Percentiles rank a stretch among this genome's conserved stretches.
Evolutionary conservation across 2,797 vertebrate genomes (phyloP).

Genomic region (Carcharodon carcharias): DNA sequence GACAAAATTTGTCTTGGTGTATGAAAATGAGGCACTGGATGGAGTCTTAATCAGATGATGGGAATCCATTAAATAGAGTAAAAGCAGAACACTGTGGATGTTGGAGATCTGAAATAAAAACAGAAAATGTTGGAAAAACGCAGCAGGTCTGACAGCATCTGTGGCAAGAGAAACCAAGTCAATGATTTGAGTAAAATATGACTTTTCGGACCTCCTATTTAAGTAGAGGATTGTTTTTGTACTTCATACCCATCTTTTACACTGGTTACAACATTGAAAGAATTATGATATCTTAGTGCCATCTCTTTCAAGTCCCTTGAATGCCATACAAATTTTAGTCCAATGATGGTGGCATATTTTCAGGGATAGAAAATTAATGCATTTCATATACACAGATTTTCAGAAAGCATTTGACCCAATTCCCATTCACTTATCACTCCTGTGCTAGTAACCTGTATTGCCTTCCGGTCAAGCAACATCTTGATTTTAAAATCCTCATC

Average conservation of each 20-base stretch:
- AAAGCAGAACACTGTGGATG: no score
- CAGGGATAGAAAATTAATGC: neutral
- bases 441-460: neutral
- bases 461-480: neutral
- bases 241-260: neutral
- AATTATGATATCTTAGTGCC: neutral
- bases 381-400: neutral
- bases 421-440: no score
- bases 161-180: no score
- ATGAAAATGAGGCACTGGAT: neutral
- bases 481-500: neutral
- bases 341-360: neutral
- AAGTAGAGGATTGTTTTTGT: no score
- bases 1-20: neutral
- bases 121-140: no score
- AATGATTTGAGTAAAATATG: no score
- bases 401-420: neutral
- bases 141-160: no score
- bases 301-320: neutral
- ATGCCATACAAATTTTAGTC: neutral
- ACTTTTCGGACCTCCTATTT: no score
- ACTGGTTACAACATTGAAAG: neutral
- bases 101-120: no score
- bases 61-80: neutral
- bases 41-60: neutral